Base-by-base conservation (phyloP, 2,888 invertebrate genomes). In the Campoletis raptor region DNA sequence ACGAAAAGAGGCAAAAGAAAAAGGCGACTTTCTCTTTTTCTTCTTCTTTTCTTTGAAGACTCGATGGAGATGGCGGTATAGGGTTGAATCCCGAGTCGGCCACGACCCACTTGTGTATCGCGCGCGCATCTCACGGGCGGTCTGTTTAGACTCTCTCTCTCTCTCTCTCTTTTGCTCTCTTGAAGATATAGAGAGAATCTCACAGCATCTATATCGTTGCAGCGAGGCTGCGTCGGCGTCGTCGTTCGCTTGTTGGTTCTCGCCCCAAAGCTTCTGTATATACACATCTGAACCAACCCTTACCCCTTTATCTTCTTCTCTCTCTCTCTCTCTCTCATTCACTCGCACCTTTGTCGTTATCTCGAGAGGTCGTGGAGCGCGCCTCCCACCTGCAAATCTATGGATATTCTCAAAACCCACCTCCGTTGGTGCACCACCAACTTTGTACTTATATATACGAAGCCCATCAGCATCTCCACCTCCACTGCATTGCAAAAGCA, bases 51-150 rank as follows among this genome's bases (percentile, higher is more conserved):
- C 6, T 8, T 42, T n/a, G n/a, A 52, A 42, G 45, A 69, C 12
- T n/a, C 79, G 45, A 64, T 24, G 45, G 42, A 42, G 69, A 70
- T 57, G 79, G 70, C 12, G 74, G 21, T 45, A 21, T 30, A 42
- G 52, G 45, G n/a, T 66, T 76, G 64, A 76, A 52, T 76, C 57
- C 52, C 52, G 52, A 69, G 48, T 78, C 61, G 81, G 81, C 82
- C 87, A 86, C 91, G 92, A 92, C 91, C 92, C 90, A 92, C 90
- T 92, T 92, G 91, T 90, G 91, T 92, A 91, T 91, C 90, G 91
- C 89, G 88, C 90, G 91, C 89, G 88, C 87, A 89, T 88, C 88
- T 87, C 72, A 85, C 85, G 79, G 84, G 83, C 80, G 79, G 69
- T 85, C 82, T 88, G 88, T 89, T 87, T 88, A 85, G 87, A 89